phyloP scores from a whole-genome alignment of 2,113 vertebrate genomes.

The Hylia prasina region DNA sequence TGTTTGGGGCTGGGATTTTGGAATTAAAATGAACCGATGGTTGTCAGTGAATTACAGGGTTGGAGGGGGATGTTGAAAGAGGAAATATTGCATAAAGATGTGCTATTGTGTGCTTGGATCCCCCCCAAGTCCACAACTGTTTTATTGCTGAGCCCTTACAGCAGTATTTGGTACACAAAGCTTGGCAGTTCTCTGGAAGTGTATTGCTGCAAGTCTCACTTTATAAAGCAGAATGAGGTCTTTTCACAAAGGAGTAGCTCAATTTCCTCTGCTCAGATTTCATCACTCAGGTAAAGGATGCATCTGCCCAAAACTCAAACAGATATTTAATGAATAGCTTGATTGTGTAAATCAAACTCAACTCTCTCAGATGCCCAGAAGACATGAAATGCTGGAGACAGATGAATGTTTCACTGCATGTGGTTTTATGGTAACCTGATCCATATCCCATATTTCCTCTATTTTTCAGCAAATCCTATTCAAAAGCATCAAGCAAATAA shows the following conservation, averaged over 20 bases:
- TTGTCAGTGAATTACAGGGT: conserved; percentile 32
- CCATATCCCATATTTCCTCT: conserved; percentile 34
- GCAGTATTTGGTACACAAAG: conserved; percentile 1
- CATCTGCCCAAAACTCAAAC: conserved; percentile 50
- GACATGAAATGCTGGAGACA: conserved; percentile 60
- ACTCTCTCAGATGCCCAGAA: conserved; percentile 54
- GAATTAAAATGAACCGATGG: not conserved
- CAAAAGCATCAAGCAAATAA: conserved; percentile 41
- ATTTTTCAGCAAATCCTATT: conserved; percentile 49
- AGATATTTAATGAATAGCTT: conserved; percentile 63
- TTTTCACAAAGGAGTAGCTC: conserved; percentile 45
- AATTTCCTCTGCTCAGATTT: conserved; percentile 57
- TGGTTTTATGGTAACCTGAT: conserved; percentile 38
- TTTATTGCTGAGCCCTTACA: conserved; percentile 10
- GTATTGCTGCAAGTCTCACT: conserved; percentile 48
- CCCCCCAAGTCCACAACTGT: conserved; percentile 23
- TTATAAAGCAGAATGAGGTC: conserved; percentile 52
- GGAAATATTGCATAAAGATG: conserved; percentile 50
- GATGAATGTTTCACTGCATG: conserved; percentile 18
- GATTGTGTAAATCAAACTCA: conserved; percentile 56
- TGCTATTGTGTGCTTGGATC: conserved; percentile 46
- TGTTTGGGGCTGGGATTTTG: not conserved
- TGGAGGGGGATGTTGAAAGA: conserved; percentile 43
- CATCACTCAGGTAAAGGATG: conserved; percentile 68
- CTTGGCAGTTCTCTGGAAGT: conserved; percentile 24